Evolutionary conservation across 2,797 vertebrate genomes (phyloP).

Genomic region (Morelia viridis): DNA sequence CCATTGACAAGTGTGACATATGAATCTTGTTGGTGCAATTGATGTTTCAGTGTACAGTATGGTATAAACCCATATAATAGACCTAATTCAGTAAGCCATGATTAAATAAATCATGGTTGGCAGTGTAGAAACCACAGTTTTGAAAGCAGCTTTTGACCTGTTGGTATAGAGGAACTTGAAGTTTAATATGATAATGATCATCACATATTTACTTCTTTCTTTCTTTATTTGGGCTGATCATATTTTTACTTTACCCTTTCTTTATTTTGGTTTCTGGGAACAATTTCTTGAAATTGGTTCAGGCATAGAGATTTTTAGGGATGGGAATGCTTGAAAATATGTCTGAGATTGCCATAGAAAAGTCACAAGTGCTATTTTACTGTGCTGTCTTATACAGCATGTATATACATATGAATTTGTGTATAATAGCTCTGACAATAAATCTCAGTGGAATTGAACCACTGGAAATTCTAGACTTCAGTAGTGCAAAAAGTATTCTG

Average conservation of each 20-base stretch:
- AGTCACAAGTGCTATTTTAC: background rate
- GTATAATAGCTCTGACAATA: background rate
- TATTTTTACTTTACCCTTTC: background rate
- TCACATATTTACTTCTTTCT: background rate
- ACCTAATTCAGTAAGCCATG: background rate
- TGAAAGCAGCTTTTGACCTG: background rate
- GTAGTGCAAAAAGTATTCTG: background rate
- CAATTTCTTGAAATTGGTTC: background rate
- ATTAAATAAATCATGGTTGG: background rate
- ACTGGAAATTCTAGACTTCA: background rate
- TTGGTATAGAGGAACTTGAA: background rate
- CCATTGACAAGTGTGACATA: background rate
- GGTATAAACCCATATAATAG: background rate
- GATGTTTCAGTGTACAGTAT: background rate
- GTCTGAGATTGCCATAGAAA: background rate
- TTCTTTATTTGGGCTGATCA: background rate
- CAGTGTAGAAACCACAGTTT: background rate
- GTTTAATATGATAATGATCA: background rate
- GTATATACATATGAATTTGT: background rate
- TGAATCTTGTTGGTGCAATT: background rate
- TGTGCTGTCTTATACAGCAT: background rate
- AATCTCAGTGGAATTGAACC: background rate
- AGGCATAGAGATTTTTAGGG: background rate
- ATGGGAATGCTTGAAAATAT: background rate
- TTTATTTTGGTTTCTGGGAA: background rate